Evolutionary conservation across 1,140 invertebrate species (phyloP).

Genomic region (Ceratosolen fusciceps): DNA sequence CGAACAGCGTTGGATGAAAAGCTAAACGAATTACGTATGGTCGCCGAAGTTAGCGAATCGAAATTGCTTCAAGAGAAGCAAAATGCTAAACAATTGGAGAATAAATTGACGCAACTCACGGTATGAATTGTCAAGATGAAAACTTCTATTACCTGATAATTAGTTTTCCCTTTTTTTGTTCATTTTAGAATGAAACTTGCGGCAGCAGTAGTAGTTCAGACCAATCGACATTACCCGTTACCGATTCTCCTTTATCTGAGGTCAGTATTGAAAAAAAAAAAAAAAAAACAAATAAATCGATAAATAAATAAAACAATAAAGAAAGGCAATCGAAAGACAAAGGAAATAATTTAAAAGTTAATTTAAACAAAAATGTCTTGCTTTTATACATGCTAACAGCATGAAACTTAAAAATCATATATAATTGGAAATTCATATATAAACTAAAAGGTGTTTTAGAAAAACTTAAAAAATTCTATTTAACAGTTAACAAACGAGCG

Average conservation of each 20-base stretch:
- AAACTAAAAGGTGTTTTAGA: constrained; percentile 35
- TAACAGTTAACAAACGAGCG: constrained; percentile 45
- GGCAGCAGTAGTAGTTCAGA: constrained; percentile 60
- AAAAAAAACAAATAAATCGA: neutral
- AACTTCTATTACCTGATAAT: neutral
- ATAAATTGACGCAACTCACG: constrained; percentile 61
- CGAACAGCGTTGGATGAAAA: constrained; percentile 55
- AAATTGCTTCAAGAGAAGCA: constrained; percentile 56
- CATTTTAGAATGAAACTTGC: constrained; percentile 56
- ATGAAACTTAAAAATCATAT: constrained; percentile 37
- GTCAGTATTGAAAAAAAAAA: constrained; percentile 54
- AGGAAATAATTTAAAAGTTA: no score
- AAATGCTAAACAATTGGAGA: constrained; percentile 56
- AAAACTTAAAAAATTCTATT: constrained; percentile 26
- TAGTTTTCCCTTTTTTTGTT: constrained; percentile 23
- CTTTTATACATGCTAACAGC: constrained; percentile 39
- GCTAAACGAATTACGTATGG: constrained; percentile 55
- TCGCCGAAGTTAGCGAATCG: constrained; percentile 54
- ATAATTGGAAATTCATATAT: constrained; percentile 37
- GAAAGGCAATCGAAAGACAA: no score
- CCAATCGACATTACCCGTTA: constrained; percentile 56
- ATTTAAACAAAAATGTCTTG: constrained; percentile 20
- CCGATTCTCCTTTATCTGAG: constrained; percentile 61
- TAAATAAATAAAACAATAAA: no score
- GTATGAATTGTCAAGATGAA: constrained; percentile 46